Conservation (phyloP, 2,113 vertebrate species). For the Hydropotes inermis region DNA sequence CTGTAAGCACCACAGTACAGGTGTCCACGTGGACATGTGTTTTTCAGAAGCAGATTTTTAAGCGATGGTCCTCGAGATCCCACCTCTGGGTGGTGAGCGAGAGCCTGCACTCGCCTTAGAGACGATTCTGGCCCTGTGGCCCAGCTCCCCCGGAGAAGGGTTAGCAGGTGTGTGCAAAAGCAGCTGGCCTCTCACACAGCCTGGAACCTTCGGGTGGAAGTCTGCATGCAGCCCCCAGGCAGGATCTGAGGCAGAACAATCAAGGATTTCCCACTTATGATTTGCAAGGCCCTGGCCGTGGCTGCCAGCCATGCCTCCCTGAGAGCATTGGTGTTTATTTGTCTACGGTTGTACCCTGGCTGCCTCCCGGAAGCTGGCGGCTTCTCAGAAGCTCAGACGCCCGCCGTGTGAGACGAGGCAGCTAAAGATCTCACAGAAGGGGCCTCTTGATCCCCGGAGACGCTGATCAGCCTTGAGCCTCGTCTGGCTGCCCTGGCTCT, state of each 20-base stretch:
- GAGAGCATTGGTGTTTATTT: not conserved
- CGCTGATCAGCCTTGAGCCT: rapidly evolving
- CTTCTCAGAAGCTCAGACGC: not conserved
- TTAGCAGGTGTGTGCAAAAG: not conserved
- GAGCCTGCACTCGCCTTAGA: not conserved
- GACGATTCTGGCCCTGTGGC: not conserved
- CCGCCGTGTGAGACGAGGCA: not conserved
- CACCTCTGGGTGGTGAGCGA: not conserved
- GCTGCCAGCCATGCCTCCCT: not conserved
- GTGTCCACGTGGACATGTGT: not conserved
- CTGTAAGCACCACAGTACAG: rapidly evolving
- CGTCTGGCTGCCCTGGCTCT: not conserved
- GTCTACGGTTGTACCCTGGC: not conserved
- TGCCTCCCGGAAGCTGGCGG: not conserved
- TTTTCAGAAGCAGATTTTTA: not conserved
- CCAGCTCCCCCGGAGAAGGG: not conserved
- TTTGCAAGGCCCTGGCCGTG: not conserved
- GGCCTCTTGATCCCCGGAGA: not conserved
- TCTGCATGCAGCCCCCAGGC: not conserved
- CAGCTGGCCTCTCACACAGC: not conserved
- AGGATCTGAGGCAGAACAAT: not conserved
- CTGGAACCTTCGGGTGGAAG: not conserved
- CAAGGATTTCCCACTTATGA: not conserved
- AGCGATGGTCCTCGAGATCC: no score
- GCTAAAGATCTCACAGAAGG: not conserved